Conservation (phyloP, 2,888 invertebrate genomes). For the Parochlus steinenii region DNA sequence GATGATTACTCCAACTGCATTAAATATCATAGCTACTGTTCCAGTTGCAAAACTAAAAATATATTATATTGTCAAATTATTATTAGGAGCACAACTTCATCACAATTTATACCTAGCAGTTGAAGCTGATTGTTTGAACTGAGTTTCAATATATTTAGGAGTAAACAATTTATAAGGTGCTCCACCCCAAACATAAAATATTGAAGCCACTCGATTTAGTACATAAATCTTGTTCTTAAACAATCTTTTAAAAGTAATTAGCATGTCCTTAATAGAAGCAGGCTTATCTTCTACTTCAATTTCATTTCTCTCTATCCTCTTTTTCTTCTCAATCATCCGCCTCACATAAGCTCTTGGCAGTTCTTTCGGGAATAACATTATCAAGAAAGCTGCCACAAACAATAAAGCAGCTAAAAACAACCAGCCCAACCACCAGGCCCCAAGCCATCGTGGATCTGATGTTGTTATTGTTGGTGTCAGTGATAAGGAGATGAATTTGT, state of each 20-base stretch:
- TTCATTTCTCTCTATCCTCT: slow-evolving; percentile 15
- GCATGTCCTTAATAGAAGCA: slow-evolving; percentile 27
- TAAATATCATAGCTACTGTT: slow-evolving; percentile 37
- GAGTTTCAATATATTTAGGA: slow-evolving; percentile 58
- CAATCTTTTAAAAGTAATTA: slow-evolving; percentile 37
- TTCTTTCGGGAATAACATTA: slow-evolving; percentile 34
- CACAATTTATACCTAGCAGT: no score
- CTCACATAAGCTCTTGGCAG: slow-evolving; percentile 11
- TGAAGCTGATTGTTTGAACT: slow-evolving; percentile 50
- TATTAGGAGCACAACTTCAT: no score
- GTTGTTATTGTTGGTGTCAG: slow-evolving; percentile 39
- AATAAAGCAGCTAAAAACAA: slow-evolving; percentile 33
- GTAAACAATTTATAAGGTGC: slow-evolving; percentile 41
- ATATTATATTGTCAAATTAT: no score
- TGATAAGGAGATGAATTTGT: slow-evolving; percentile 39
- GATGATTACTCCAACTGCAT: slow-evolving; percentile 36
- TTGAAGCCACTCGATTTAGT: slow-evolving; percentile 45
- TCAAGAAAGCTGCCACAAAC: slow-evolving; percentile 35
- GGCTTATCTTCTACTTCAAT: not conserved
- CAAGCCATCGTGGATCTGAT: slow-evolving; percentile 49
- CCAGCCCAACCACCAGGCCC: slow-evolving; percentile 60
- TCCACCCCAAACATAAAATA: slow-evolving; percentile 41
- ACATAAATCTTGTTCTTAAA: slow-evolving; percentile 42
- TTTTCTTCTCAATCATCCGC: slow-evolving; percentile 13
- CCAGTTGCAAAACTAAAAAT: slow-evolving; percentile 49